Evolutionary conservation across 2,888 invertebrate genomes (phyloP).

Genomic region (Rhynchonema sp.): DNA sequence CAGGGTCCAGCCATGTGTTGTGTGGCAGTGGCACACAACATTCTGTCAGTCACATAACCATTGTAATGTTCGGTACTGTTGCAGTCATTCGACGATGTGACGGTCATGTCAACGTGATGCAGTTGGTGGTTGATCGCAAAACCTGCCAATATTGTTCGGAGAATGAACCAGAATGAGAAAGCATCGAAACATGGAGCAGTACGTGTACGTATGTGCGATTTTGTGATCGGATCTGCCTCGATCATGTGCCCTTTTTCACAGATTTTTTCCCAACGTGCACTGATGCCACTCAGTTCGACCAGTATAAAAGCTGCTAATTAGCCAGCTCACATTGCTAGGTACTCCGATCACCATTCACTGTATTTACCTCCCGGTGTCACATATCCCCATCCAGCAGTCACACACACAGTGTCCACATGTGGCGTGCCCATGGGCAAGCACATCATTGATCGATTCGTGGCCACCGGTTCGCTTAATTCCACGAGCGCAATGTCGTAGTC

Average conservation of each 20-base stretch:
- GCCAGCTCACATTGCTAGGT: too few species aligned
- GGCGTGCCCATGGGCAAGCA: conserved; percentile 38
- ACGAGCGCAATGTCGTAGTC: conserved; percentile 41
- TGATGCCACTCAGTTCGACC: too few species aligned
- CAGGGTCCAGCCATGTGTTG: conserved; percentile 9
- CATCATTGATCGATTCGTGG: conserved; percentile 37
- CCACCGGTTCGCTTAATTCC: conserved; percentile 29
- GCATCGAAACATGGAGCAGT: too few species aligned
- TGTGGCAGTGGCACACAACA: conserved; percentile 43
- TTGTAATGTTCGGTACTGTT: conserved; percentile 45
- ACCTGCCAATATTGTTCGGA: conserved; percentile 1
- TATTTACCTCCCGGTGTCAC: conserved; percentile 34
- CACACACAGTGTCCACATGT: conserved; percentile 22
- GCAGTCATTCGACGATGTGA: conserved; percentile 35
- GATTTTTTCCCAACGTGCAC: too few species aligned
- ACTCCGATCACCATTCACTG: too few species aligned
- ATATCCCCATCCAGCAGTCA: conserved; percentile 40
- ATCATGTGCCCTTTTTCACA: too few species aligned
- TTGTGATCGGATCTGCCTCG: too few species aligned
- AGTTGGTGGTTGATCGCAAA: conserved; percentile 6
- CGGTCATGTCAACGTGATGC: conserved; percentile 4
- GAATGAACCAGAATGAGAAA: too few species aligned
- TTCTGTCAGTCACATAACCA: conserved; percentile 39
- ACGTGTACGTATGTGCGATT: too few species aligned
- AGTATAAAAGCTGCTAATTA: too few species aligned